Evolutionary conservation across 2,888 invertebrate genomes (phyloP), one percentile per base, ranked within the genome.

Genomic region (Zonitis immaculata): DNA sequence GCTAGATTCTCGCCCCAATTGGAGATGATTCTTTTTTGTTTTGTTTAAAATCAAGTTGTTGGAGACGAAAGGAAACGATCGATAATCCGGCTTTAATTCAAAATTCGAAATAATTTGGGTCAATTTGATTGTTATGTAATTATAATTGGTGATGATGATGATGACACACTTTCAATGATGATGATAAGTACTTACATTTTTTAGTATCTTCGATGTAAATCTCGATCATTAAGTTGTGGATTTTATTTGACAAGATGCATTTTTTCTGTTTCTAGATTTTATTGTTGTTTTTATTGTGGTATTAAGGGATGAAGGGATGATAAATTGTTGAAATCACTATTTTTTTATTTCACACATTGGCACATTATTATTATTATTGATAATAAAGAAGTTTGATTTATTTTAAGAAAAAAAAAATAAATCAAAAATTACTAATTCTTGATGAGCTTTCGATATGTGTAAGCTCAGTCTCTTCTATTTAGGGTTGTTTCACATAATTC

Each of bases 361-460:
- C 66, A 67, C 67, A 66, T 66, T 64, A 61, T 63, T 60, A 61
- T 61, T 22, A 22, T 22, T 22, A 22, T 22, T 22, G n/a, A n/a
- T n/a, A n/a, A n/a, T n/a, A n/a, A n/a, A n/a, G n/a, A n/a, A n/a
- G n/a, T n/a, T n/a, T n/a, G n/a, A n/a, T n/a, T n/a, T n/a, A n/a
- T n/a, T n/a, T n/a, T n/a, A n/a, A n/a, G n/a, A n/a, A n/a, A 42
- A 3, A 3, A 7, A 20, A 22, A 22, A 12, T 42, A 12, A n/a
- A 9, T n/a, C 7, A 25, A 35, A 42, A 22, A 27, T 11, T 11
- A n/a, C 1, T 16, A 57, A 52, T 59, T 64, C 63, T 64, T 57
- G 60, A 57, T 51, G 63, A 67, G 66, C 66, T 66, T 66, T 64
- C 65, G 64, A 61, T 65, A 66, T 62, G 63, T 63, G 59, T 66